Base-by-base conservation (phyloP, 2,888 invertebrate genomes). In the Plagodis dolabraria region DNA sequence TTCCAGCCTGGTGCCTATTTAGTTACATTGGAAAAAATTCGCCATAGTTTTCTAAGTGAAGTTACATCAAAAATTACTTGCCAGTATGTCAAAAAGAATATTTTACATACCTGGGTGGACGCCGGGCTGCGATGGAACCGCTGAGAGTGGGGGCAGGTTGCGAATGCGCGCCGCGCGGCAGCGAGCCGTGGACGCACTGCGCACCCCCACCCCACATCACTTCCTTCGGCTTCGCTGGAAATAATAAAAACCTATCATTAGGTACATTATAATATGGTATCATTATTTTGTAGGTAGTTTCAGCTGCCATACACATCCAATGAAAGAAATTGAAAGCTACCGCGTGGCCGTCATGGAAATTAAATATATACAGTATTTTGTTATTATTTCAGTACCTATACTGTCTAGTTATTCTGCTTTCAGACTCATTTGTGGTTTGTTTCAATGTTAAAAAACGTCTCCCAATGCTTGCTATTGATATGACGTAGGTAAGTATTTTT, bases 201-300 rank as follows among this genome's bases (percentile, higher is more conserved):
- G 89, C 89, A 82, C 91, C 92, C 84, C 92, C 92, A 86, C 87
- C 90, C 92, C 92, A 92, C 91, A 92, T 92, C 64, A 82, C 90
- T 87, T 76, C 75, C 83, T 80, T 82, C 65, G 80, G 82, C 65
- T 85, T 92, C 72, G 90, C 92, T 92, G 86, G 2, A 87, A 85
- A 58, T 36, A 50, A 33, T 55, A 36, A 47, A 44, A 46, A 2
- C 42, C 40, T 40, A 12, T 22, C 35, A 38, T 57, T 47, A 51
- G n/a, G 47, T n/a, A n/a, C 9, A 38, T 38, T 8, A 8, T 2
- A 38, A 38, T 38, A 38, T 8, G 38, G 1, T 38, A 38, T 8
- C 38, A 9, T 8, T 38, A 38, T 38, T 8, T 38, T 38, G 38
- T 1, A 0, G 22, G 22, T 22, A 22, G 22, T 22, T 22, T 22